phyloP scores from a whole-genome alignment of 1,140 invertebrate genomes.

The Lutraria rhynchaena region DNA sequence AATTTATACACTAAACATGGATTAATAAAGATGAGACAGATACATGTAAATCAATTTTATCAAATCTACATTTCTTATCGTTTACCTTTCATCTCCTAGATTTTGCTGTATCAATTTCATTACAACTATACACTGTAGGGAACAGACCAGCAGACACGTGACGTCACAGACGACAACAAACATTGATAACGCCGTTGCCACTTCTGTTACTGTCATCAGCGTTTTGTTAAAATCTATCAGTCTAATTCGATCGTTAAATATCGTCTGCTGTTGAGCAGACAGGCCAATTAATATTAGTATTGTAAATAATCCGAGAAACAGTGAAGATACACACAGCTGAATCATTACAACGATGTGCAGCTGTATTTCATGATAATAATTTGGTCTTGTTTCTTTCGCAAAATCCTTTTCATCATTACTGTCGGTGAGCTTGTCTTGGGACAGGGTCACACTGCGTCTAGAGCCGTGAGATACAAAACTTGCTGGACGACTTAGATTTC shows the following conservation, averaged over 20 bases:
- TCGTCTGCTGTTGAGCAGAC: background rate
- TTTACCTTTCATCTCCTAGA: conserved; percentile 58
- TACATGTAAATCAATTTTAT: no score
- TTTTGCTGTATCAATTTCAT: conserved; percentile 40
- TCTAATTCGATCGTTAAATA: background rate
- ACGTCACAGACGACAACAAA: conserved; percentile 51
- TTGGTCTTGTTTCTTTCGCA: background rate
- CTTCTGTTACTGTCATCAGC: conserved; percentile 32
- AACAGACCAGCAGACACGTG: conserved; percentile 53
- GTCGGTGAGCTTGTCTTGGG: conserved; percentile 52
- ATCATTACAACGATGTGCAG: conserved; percentile 11
- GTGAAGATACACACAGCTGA: conserved; percentile 29
- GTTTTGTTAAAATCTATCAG: conserved; percentile 45
- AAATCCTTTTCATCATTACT: background rate
- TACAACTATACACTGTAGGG: conserved; percentile 41
- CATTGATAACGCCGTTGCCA: conserved; percentile 54
- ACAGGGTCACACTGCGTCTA: conserved; percentile 35
- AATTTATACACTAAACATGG: no score
- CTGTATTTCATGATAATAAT: conserved; percentile 20
- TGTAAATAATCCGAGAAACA: conserved; percentile 25
- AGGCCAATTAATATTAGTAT: conserved; percentile 21
- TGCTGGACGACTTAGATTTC: conserved; percentile 57
- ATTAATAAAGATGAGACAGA: no score
- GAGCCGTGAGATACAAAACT: conserved; percentile 45
- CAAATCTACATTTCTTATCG: no score